Conservation (phyloP, 1,140 invertebrate species). For the Drosophila teissieri region DNA sequence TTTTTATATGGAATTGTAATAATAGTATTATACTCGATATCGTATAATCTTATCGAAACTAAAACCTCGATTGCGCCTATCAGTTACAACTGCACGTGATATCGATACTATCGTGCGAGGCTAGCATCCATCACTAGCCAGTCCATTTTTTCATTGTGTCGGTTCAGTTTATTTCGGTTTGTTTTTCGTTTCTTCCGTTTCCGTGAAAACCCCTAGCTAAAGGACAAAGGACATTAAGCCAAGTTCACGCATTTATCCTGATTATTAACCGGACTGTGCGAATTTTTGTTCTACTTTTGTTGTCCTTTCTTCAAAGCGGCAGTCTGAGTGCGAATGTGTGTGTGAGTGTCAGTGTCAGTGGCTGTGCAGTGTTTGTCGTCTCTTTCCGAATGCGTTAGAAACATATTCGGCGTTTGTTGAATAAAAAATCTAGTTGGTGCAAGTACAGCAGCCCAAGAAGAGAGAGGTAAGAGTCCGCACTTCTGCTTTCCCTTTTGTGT, state of each 20-base stretch:
- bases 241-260: background rate
- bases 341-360: constrained; percentile 1
- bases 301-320: constrained; percentile 19
- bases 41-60: too few relatives aligned
- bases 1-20: too few relatives aligned
- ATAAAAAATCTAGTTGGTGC: background rate
- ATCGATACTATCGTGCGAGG: background rate
- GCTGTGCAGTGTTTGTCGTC: constrained; percentile 16
- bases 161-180: constrained; percentile 40
- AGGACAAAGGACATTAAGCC: too few relatives aligned
- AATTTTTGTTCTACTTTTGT: constrained; percentile 13
- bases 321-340: constrained; percentile 8
- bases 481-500: background rate
- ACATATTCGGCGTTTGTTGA: constrained; percentile 23
- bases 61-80: too few relatives aligned
- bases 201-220: constrained; percentile 1
- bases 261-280: background rate
- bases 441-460: background rate
- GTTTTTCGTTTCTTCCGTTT: constrained; percentile 45
- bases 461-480: background rate
- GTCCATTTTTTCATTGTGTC: constrained; percentile 4
- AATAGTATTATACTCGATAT: too few relatives aligned
- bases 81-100: too few relatives aligned
- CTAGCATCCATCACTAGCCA: background rate
- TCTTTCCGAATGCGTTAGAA: constrained; percentile 2